Percentiles rank a stretch among this genome's conserved stretches.
phyloP scores from a whole-genome alignment of 2,797 vertebrate genomes.

The Pelochelys cantorii region DNA sequence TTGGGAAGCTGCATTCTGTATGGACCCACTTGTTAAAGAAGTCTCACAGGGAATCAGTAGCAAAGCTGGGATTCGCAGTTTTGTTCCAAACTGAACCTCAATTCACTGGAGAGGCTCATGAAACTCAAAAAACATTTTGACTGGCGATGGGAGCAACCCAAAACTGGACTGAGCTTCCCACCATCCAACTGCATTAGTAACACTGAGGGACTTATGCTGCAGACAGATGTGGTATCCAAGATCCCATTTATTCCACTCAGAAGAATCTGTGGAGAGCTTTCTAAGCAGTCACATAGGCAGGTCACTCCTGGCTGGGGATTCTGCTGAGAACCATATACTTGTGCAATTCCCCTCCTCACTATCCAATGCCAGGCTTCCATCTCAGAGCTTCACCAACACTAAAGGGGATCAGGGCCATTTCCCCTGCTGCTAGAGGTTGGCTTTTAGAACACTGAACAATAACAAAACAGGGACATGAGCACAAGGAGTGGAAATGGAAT shows the following conservation, averaged over 20 bases:
- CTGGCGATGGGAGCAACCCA: not conserved
- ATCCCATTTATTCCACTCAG: not conserved
- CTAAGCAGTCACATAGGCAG: not conserved
- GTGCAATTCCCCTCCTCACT: not conserved
- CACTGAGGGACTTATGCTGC: not conserved
- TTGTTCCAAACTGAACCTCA: not conserved
- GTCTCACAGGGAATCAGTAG: not conserved
- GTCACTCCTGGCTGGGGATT: not conserved
- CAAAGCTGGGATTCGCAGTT: not conserved
- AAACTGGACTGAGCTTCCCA: not conserved
- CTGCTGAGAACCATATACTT: not conserved
- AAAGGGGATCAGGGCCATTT: not conserved
- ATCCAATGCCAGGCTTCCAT: not conserved
- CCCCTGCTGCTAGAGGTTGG: not conserved
- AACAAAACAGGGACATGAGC: not conserved
- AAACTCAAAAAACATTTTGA: not conserved
- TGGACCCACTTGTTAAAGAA: not conserved
- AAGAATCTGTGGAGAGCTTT: not conserved
- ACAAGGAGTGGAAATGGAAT: slow-evolving; percentile 5
- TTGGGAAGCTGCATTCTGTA: not conserved
- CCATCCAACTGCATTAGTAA: not conserved
- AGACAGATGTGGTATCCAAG: not conserved
- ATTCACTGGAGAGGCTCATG: not conserved
- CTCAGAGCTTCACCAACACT: not conserved
- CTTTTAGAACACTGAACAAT: not conserved